Evolutionary conservation across 2,797 vertebrate species (phyloP), one percentile per base, ranked within the genome.

Genomic region (Lepus townsendii): DNA sequence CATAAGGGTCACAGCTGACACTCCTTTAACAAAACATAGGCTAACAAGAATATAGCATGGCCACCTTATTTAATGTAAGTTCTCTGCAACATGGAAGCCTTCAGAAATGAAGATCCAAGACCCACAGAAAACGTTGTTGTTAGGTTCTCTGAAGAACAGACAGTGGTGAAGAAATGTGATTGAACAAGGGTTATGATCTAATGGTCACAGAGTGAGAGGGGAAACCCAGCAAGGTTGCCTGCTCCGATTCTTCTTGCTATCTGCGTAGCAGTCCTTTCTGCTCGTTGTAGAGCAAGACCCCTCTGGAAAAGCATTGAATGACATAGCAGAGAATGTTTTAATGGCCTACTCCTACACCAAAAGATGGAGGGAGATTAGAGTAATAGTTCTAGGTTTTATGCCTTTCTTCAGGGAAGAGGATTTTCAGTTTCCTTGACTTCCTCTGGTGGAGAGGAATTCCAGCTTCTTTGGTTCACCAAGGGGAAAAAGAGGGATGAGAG

Each of bases 41-140:
- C 17, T 76, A 68, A 47, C 4, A 54, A 87, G 17, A 47, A 47
- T 57, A 88, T 57, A 76, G 60, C 38, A 71, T 71, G 88, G 47
- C 35, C 82, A 57, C 66, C 30, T 57, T 42, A 42, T 65, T 35
- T 68, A 50, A 26, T 26, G 3, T 7, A 26, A 60, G 22, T 60
- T 83, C 35, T 83, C 60, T 10, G 30, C 50, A 62, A 57, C 47
- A 47, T 75, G 19, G 3, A 20, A 38, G 0, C 3, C 30, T 88
- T 75, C 35, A 88, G 35, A 88, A 88, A 93, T 38, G 66, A 62
- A 88, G 52, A 52, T 1, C 35, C 50, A 76, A 93, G 5, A 88
- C 17, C n/a, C 32, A 69, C 10, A 14, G 57, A 42, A 27, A 50
- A 57, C 20, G 62, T 76, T 30, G 68, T 83, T 16, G 16, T 83